Evolutionary conservation across 2,888 invertebrate genomes (phyloP).

Genomic region (Dinocampus coccinellae): DNA sequence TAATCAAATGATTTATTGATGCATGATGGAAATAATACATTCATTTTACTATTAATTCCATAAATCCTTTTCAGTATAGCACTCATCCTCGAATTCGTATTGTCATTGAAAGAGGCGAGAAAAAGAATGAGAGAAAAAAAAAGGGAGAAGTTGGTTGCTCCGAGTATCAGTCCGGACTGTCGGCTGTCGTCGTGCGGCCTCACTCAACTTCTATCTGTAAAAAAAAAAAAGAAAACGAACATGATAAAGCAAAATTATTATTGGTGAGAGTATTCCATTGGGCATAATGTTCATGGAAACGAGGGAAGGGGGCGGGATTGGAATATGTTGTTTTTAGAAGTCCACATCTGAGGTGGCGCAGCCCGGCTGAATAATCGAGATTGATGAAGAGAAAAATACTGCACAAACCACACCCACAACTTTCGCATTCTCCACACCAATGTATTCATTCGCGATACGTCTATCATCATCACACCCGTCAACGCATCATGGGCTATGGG

Average conservation of each 20-base stretch:
- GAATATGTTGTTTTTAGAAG: conserved; percentile 59
- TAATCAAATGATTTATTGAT: conserved; percentile 28
- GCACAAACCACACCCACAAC: conserved; percentile 42
- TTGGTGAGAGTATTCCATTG: conserved; percentile 42
- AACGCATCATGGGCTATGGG: conserved; percentile 35
- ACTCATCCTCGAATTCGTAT: conserved; percentile 54
- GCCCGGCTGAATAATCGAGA: conserved; percentile 40
- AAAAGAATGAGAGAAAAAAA: no score
- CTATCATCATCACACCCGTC: conserved; percentile 39
- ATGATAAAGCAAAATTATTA: conserved; percentile 13
- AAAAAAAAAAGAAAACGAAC: neutral
- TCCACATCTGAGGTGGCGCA: conserved; percentile 40
- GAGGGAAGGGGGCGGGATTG: conserved; percentile 41
- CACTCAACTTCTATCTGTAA: neutral
- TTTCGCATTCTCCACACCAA: conserved; percentile 50
- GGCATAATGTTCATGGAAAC: conserved; percentile 7
- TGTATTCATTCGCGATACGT: conserved; percentile 46
- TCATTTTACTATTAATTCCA: conserved; percentile 58
- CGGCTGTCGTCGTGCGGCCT: conserved; percentile 14
- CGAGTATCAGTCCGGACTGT: conserved; percentile 39
- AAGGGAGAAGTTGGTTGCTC: conserved; percentile 35
- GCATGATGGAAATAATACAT: conserved; percentile 21
- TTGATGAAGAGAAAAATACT: conserved; percentile 35
- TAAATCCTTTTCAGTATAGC: conserved; percentile 63
- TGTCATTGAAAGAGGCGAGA: conserved; percentile 41